Evolutionary conservation across 2,113 vertebrate genomes (phyloP).

Genomic region (Cyphomyrus discorhynchus): DNA sequence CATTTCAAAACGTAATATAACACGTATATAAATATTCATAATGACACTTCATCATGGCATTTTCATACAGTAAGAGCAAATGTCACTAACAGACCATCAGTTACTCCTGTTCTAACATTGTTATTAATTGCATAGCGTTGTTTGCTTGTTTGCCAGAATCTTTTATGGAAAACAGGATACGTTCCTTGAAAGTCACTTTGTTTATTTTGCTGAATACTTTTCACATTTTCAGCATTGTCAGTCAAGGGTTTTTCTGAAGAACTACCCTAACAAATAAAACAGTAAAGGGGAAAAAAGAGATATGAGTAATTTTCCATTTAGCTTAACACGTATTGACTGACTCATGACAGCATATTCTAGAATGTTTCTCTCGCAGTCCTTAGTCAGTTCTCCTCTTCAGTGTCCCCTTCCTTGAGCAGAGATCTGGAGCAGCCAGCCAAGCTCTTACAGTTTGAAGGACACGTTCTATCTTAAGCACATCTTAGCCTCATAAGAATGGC

Average conservation of each 20-base stretch:
- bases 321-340: neutral
- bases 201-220: neutral
- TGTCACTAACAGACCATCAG: neutral
- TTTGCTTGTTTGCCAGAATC: neutral
- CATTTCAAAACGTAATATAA: neutral
- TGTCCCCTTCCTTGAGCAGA: neutral
- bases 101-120: neutral
- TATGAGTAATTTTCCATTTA: neutral
- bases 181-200: neutral
- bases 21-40: neutral
- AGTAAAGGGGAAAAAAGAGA: neutral
- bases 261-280: neutral
- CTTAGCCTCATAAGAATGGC: neutral
- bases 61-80: neutral
- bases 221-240: neutral
- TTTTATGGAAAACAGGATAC: neutral
- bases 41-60: neutral
- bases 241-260: neutral
- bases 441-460: slow-evolving; percentile 1
- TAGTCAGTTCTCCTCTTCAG: neutral
- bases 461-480: slow-evolving; percentile 4
- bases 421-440: neutral
- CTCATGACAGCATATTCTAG: neutral
- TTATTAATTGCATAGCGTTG: neutral
- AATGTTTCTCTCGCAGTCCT: neutral